A percentile compares a stretch with the other conserved stretches of the same genome.
Evolutionary conservation across 2,797 vertebrate genomes (phyloP).

Genomic region (Sebastes paucispinis): DNA sequence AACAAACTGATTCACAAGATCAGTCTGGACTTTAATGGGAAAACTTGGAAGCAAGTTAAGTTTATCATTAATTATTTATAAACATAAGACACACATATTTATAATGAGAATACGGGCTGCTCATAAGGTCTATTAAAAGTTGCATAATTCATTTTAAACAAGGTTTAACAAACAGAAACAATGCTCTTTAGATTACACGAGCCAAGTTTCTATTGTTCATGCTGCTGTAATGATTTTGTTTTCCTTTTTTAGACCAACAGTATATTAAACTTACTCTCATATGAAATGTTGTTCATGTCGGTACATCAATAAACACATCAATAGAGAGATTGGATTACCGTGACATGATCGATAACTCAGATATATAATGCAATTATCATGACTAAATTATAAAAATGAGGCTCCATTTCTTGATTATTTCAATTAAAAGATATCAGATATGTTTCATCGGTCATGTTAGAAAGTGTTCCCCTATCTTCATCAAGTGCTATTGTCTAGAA

Average conservation of each 20-base stretch:
- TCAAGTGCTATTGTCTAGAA: background rate
- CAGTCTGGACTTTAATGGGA: background rate
- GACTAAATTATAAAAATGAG: background rate
- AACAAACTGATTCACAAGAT: background rate
- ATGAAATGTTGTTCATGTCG: background rate
- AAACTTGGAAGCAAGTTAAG: background rate
- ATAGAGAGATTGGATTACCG: background rate
- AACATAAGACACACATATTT: background rate
- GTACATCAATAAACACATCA: background rate
- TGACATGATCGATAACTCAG: background rate
- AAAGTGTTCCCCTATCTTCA: too few relatives aligned
- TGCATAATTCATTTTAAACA: background rate
- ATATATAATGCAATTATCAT: background rate
- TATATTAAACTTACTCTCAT: background rate
- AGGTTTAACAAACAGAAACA: background rate
- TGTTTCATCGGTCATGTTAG: too few relatives aligned
- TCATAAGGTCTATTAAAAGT: background rate
- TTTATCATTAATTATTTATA: slow-evolving; percentile 1
- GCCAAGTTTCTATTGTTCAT: background rate
- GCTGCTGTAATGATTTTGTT: background rate
- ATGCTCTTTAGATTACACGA: background rate
- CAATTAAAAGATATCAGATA: background rate
- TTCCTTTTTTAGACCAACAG: background rate
- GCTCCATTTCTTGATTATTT: background rate
- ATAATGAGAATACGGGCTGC: background rate